Conservation (phyloP, 53 echinoderm and acorn worm species). For the Paelopatides confundens region DNA sequence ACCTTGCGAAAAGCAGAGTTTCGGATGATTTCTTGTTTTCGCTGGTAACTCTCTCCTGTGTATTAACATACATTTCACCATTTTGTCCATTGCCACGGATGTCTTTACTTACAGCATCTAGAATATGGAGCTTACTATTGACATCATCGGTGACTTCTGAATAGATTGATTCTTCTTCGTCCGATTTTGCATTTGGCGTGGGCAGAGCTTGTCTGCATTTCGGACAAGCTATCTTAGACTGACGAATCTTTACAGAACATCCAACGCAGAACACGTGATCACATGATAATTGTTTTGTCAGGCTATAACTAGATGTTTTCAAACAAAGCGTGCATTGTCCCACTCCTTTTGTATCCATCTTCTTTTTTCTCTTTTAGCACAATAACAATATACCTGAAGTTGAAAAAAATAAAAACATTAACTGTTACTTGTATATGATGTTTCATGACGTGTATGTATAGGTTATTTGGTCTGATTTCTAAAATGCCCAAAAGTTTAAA, state of each 20-base stretch:
- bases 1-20: not conserved
- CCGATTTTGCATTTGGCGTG: not conserved
- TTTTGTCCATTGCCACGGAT: not conserved
- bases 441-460: too few relatives aligned
- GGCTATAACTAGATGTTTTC: not conserved
- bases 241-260: not conserved
- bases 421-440: too few relatives aligned
- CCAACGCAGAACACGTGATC: not conserved
- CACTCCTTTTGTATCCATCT: not conserved
- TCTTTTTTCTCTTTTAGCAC: too few relatives aligned
- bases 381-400: too few relatives aligned
- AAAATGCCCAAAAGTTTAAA: too few relatives aligned
- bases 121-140: not conserved
- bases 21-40: not conserved
- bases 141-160: not conserved
- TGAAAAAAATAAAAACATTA: too few relatives aligned
- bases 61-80: not conserved
- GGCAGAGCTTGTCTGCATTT: slow-evolving; percentile 18
- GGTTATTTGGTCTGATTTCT: too few relatives aligned
- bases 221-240: not conserved
- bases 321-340: slow-evolving; percentile 1
- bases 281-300: not conserved
- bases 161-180: not conserved
- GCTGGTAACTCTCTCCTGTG: not conserved
- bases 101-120: not conserved